Conservation (phyloP, 2,797 vertebrate species). For the Avahi laniger region DNA sequence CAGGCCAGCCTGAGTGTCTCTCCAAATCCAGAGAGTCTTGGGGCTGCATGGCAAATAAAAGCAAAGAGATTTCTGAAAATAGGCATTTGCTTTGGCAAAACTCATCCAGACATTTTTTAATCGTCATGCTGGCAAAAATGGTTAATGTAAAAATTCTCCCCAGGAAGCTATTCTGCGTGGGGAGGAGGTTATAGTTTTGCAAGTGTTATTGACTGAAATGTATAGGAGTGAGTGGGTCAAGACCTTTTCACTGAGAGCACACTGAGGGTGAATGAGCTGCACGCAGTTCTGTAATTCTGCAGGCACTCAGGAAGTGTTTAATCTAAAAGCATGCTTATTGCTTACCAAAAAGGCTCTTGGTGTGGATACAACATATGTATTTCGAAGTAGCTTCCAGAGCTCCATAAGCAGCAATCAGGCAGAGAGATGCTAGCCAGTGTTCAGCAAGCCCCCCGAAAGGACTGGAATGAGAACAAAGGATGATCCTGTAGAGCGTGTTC, state of each 20-base stretch:
- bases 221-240: neutral
- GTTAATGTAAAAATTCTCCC: neutral
- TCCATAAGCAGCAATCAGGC: neutral
- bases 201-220: neutral
- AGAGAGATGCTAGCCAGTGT: neutral
- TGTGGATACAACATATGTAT: neutral
- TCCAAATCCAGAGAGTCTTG: neutral
- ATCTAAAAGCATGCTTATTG: neutral
- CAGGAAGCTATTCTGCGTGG: neutral
- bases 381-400: neutral
- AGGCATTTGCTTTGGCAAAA: neutral
- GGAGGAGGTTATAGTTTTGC: neutral
- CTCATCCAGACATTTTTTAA: neutral
- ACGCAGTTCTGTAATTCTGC: neutral
- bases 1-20: neutral
- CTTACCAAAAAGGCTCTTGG: neutral
- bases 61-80: neutral
- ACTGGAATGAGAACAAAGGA: neutral
- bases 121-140: neutral
- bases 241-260: neutral
- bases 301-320: neutral
- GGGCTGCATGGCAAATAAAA: neutral
- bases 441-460: neutral
- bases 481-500: neutral
- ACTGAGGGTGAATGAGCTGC: neutral